These are phyloP conservation scores for Crax fasciolata DNA, from an alignment of 2,797 vertebrate species.

Conservation along the genomic window DNA sequence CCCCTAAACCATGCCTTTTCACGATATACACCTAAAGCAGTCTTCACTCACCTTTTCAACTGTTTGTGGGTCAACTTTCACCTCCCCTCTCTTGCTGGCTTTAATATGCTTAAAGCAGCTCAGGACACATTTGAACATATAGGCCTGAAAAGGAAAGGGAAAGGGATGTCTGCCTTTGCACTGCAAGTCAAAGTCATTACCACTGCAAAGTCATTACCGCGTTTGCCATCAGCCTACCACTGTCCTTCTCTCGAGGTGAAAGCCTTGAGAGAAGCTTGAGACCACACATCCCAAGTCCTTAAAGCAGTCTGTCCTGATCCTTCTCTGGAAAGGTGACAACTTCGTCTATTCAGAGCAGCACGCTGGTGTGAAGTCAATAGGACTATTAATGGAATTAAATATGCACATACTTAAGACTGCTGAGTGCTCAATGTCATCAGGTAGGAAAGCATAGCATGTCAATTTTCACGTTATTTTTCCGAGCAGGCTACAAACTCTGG, in stretches of 20 bases:
- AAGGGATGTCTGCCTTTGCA: not conserved
- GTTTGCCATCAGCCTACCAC: not conserved
- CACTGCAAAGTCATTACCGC: not conserved
- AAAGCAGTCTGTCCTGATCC: not conserved
- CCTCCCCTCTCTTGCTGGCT: constrained; percentile 26
- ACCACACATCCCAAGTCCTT: not conserved
- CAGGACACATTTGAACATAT: constrained; percentile 83
- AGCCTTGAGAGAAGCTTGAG: not conserved
- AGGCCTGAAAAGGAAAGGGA: constrained; percentile 69
- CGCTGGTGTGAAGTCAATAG: not conserved
- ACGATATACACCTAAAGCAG: rapidly evolving
- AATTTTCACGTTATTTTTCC: not conserved
- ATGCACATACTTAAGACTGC: not conserved
- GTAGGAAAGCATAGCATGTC: not conserved
- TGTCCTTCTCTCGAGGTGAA: not conserved
- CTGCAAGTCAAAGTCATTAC: not conserved
- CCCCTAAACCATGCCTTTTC: not conserved
- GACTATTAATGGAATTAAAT: not conserved
- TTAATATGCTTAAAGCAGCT: constrained; percentile 78
- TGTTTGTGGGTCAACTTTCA: not conserved
- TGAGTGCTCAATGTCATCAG: not conserved
- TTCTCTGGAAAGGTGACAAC: not conserved
- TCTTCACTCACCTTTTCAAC: constrained; percentile 71
- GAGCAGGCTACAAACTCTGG: not conserved
- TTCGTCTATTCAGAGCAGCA: not conserved